These are phyloP conservation scores for Asarcornis scutulata DNA, from an alignment of 2,113 vertebrate species.

Conservation along the genomic window DNA sequence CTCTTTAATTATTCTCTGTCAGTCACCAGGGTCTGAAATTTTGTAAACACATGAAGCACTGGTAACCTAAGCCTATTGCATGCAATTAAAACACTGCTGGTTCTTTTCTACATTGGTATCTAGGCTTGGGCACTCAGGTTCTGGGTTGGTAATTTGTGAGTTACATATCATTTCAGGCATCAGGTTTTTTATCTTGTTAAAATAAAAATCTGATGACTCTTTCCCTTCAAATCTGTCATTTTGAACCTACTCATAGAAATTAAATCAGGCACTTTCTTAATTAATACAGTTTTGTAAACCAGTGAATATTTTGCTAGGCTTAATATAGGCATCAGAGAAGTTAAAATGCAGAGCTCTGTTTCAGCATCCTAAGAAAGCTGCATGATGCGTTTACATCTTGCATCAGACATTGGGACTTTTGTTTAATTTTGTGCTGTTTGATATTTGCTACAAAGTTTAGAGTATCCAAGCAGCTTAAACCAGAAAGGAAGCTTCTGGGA, in stretches of 20 bases:
- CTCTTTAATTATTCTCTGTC: not conserved
- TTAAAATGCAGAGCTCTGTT: constrained; percentile 32
- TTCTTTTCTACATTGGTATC: not conserved
- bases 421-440: constrained; percentile 14
- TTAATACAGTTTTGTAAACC: constrained; percentile 38
- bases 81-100: not conserved
- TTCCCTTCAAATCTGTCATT: not conserved
- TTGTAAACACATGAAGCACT: not conserved
- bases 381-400: constrained; percentile 9
- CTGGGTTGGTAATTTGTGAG: not conserved
- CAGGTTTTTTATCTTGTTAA: not conserved
- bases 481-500: not conserved
- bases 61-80: not conserved
- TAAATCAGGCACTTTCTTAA: not conserved
- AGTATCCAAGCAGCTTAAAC: constrained; percentile 20
- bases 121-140: not conserved
- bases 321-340: constrained; percentile 38
- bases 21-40: not conserved
- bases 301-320: constrained; percentile 21
- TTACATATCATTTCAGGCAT: not conserved
- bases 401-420: not conserved
- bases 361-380: not conserved
- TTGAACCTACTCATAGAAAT: not conserved
- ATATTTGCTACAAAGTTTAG: constrained; percentile 1
- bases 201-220: not conserved